Evolutionary conservation across 2,797 vertebrate species (phyloP), one percentile per base, ranked within the genome.

Genomic region (Heteromormyrus szaboi): DNA sequence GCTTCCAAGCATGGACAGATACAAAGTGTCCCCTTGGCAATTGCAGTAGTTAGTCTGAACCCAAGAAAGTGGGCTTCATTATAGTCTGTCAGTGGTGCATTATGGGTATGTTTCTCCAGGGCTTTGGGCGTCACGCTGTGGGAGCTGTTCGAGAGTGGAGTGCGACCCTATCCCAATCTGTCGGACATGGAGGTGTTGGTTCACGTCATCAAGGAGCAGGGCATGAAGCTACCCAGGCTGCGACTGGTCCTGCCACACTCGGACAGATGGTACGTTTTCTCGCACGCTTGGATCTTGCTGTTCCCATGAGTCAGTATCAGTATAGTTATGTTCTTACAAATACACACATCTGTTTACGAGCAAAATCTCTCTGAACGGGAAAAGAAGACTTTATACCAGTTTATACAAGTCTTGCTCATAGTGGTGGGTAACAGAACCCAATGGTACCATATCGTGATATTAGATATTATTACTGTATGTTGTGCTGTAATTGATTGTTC

Each of bases 61-160:
- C 37, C 72, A 29, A n/a, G n/a, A n/a, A 48, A 4, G 37, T 51
- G 11, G 22, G 2, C 4, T 25, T 50, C 19, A 5, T 84, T 1
- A 25, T 51, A n/a, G 81, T 84, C 37, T 29, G 1, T 25, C 19
- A 12, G 37, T 84, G 46, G 46, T 50, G 46, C 46, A 22, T 25
- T 12, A 29, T 50, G 81, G 44, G 81, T 88, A 56, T 88, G 87
- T 91, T 89, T 29, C 46, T 87, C 7, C 22, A 99, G 99, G 99
- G 96, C 98, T 0, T 93, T 99, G 93, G 99, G 98, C 22, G 97
- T 99, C 88, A 98, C 98, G 0, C 89, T 99, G 29, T 99, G 99
- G 99, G 96, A 97, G 90, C 95, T 97, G 37, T 95, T 97, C 91
- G 97, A 97, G 89, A 96, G 92, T 22, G 96, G 96, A 44, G 92